phyloP scores from a whole-genome alignment of 2,888 invertebrate genomes.

The Melieria picta region DNA sequence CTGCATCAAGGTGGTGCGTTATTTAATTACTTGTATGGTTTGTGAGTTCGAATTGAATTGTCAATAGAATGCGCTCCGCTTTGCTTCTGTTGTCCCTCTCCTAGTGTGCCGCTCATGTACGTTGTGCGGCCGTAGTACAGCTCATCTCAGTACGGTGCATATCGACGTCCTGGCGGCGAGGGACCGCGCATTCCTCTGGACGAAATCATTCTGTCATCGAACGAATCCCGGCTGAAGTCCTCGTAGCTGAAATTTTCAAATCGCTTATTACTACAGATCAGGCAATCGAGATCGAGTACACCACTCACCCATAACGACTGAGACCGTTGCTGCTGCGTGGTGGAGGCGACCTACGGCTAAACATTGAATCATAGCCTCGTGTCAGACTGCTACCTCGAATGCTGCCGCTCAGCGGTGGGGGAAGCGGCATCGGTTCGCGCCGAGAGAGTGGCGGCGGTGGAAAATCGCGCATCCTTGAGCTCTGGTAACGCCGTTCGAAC shows the following conservation, averaged over 20 bases:
- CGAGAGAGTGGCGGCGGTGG: slow-evolving; percentile 80
- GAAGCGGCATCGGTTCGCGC: slow-evolving; percentile 83
- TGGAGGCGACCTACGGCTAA: slow-evolving; percentile 77
- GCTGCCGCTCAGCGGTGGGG: slow-evolving; percentile 71
- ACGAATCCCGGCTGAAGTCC: slow-evolving; percentile 88
- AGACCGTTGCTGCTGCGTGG: slow-evolving; percentile 69
- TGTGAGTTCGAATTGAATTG: slow-evolving; percentile 9
- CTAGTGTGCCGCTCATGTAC: slow-evolving; percentile 20
- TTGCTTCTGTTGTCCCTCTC: slow-evolving; percentile 9
- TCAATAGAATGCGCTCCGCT: slow-evolving; percentile 14
- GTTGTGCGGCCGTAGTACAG: slow-evolving; percentile 55
- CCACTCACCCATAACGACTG: slow-evolving; percentile 63
- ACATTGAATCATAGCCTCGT: slow-evolving; percentile 78
- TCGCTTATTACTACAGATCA: no score
- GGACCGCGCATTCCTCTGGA: slow-evolving; percentile 77
- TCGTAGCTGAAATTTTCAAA: slow-evolving; percentile 74
- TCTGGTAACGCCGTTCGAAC: slow-evolving; percentile 81
- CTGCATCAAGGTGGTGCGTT: neutral
- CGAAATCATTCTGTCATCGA: slow-evolving; percentile 78
- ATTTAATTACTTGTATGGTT: slow-evolving; percentile 10
- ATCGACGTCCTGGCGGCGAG: slow-evolving; percentile 85
- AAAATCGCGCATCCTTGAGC: slow-evolving; percentile 67
- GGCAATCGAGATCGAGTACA: no score
- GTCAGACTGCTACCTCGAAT: slow-evolving; percentile 70
- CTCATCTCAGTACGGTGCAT: slow-evolving; percentile 80